Percentiles rank a stretch among this genome's conserved stretches.
These are phyloP conservation scores for Anas capensis DNA, from an alignment of 2,797 vertebrate genomes.

Conservation along the genomic window DNA sequence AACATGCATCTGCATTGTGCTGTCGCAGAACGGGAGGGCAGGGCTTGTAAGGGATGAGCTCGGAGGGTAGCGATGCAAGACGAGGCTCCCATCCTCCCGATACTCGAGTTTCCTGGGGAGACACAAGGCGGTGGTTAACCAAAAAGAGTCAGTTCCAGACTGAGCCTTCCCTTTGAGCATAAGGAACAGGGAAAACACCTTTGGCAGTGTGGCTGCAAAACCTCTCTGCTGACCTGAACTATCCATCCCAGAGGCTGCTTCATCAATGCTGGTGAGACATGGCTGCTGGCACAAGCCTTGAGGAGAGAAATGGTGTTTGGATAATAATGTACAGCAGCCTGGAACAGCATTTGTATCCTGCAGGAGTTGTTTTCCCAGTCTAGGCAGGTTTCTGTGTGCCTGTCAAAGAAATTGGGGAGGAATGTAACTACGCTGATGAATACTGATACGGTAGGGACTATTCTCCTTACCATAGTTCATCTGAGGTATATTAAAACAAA, in stretches of 20 bases:
- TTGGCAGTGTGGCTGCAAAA: background rate
- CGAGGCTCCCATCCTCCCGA: rapidly evolving
- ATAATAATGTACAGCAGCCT: background rate
- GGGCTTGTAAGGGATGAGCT: background rate
- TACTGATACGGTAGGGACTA: background rate
- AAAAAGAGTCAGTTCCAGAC: background rate
- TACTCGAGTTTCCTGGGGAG: background rate
- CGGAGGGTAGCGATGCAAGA: rapidly evolving
- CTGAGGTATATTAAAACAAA: background rate
- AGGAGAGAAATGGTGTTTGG: background rate
- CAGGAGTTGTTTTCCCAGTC: background rate
- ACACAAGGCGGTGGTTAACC: background rate
- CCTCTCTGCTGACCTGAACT: background rate
- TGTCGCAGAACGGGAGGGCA: background rate
- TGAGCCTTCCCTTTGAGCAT: background rate
- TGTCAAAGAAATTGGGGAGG: background rate
- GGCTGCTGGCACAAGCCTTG: background rate
- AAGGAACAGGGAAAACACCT: background rate
- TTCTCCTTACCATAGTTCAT: background rate
- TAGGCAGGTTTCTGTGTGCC: background rate
- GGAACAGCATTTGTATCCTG: background rate
- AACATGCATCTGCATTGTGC: background rate
- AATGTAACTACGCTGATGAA: background rate
- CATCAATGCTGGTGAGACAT: background rate
- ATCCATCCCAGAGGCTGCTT: background rate